phyloP scores from a whole-genome alignment of 1,140 invertebrate species.

The Helicorthomorpha holstii region DNA sequence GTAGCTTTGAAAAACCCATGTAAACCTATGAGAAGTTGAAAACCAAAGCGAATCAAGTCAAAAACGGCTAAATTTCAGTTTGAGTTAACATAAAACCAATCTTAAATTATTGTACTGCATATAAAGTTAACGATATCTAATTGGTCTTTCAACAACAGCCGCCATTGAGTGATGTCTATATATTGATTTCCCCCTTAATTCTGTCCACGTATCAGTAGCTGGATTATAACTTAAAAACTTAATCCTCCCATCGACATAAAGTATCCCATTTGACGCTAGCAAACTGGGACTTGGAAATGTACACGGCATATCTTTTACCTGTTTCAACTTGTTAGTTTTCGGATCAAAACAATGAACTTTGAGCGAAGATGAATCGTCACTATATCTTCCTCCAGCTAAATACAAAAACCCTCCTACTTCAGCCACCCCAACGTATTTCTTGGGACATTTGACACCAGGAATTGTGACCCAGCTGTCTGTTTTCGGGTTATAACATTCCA shows the following conservation, averaged over 20 bases:
- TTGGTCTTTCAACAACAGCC: conserved; percentile 7
- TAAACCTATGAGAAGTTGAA: too few relatives aligned
- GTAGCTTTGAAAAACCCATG: too few relatives aligned
- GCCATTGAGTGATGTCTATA: conserved; percentile 9
- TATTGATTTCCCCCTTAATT: conserved; percentile 7
- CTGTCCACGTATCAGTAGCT: conserved; percentile 7
- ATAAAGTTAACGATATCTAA: too few relatives aligned
- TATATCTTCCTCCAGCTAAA: conserved; percentile 7
- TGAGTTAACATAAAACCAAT: too few relatives aligned
- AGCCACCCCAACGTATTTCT: conserved; percentile 6
- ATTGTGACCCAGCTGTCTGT: conserved; percentile 29
- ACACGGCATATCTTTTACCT: conserved; percentile 9
- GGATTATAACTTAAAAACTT: conserved; percentile 8
- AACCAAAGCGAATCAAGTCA: too few relatives aligned
- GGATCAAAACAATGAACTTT: conserved; percentile 10
- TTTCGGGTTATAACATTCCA: conserved; percentile 31
- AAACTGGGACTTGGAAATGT: conserved; percentile 9
- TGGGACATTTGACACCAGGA: conserved; percentile 9
- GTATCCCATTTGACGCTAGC: background rate
- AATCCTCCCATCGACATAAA: conserved; percentile 7
- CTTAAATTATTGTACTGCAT: too few relatives aligned
- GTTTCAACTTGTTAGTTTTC: conserved; percentile 7
- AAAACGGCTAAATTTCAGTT: too few relatives aligned
- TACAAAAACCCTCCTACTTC: conserved; percentile 6
- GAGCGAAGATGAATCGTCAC: conserved; percentile 7